Percentiles rank a stretch among this genome's conserved stretches.
Evolutionary conservation across 2,113 vertebrate species (phyloP).

Genomic region (Thermophis baileyi): DNA sequence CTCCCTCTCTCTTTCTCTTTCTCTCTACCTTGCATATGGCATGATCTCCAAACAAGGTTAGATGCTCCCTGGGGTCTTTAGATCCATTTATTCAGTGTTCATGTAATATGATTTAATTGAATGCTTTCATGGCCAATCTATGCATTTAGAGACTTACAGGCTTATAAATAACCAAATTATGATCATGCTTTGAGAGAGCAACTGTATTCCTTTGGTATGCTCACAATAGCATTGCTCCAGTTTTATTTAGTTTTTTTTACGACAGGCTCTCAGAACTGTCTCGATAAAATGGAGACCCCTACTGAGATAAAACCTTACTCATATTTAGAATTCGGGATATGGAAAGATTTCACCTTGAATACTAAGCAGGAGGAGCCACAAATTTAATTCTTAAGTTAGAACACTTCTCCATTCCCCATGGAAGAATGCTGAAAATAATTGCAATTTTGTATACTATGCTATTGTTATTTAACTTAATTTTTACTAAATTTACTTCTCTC

Average conservation of each 20-base stretch:
- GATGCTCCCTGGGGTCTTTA: background rate
- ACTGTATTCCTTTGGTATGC: background rate
- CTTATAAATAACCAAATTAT: background rate
- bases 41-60: conserved; percentile 1
- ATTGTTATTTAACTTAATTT: background rate
- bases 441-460: background rate
- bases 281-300: background rate
- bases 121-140: conserved; percentile 9
- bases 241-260: conserved; percentile 41
- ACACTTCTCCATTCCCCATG: background rate
- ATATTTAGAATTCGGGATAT: background rate
- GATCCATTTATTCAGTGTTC: background rate
- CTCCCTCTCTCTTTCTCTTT: background rate
- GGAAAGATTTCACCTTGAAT: background rate
- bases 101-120: background rate
- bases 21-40: background rate
- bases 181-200: conserved; percentile 6
- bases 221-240: conserved; percentile 41
- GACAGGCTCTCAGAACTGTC: conserved; percentile 33
- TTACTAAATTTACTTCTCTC: background rate
- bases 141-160: background rate
- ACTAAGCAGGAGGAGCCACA: background rate
- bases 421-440: background rate
- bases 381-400: background rate
- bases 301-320: conserved; percentile 23